phyloP scores from a whole-genome alignment of 1,140 invertebrate species.

The Zaprionus kolodkinae region DNA sequence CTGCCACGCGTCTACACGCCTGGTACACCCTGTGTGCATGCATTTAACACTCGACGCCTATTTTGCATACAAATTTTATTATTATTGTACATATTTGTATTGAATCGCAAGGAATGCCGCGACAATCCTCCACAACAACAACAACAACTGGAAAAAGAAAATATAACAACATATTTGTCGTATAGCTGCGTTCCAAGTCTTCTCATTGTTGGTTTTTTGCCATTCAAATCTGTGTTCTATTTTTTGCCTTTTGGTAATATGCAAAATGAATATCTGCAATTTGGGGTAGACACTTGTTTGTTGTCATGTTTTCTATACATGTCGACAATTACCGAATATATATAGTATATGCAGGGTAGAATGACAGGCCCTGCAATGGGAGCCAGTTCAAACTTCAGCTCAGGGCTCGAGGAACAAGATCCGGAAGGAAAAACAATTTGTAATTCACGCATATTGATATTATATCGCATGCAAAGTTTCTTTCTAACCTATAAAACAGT shows the following conservation, averaged over 20 bases:
- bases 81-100: conserved; percentile 72
- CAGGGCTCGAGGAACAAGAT: background rate
- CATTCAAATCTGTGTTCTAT: conserved; percentile 12
- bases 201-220: conserved; percentile 15
- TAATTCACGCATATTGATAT: conserved; percentile 25
- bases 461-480: background rate
- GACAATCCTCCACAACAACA: conserved; percentile 54
- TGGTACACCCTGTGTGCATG: conserved; percentile 63
- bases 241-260: conserved; percentile 53
- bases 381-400: background rate
- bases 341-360: conserved; percentile 8
- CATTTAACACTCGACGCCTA: conserved; percentile 81
- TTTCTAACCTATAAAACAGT: background rate
- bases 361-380: conserved; percentile 14
- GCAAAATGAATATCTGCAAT: conserved; percentile 74
- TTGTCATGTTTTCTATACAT: conserved; percentile 67
- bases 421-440: conserved; percentile 15
- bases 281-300: conserved; percentile 74
- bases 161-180: conserved; percentile 44
- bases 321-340: conserved; percentile 39
- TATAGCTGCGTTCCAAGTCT: conserved; percentile 24
- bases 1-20: background rate
- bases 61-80: conserved; percentile 83
- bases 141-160: no score
- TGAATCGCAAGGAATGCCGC: conserved; percentile 44